phyloP scores from a whole-genome alignment of 2,888 invertebrate genomes.

The Sinelater perroti region DNA sequence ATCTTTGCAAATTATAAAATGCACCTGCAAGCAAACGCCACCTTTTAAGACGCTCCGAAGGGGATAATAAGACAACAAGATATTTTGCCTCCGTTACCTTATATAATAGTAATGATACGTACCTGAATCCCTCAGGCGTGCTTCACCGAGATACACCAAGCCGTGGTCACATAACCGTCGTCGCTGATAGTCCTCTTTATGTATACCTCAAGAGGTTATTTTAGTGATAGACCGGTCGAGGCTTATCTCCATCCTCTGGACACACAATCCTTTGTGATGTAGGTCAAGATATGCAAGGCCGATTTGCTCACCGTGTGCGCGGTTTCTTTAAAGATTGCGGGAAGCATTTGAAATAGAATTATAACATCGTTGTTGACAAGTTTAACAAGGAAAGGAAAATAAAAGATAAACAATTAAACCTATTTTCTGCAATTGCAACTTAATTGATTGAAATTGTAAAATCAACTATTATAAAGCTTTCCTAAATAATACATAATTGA shows the following conservation, averaged over 20 bases:
- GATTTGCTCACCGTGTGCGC: neutral
- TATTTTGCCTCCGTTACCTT: neutral
- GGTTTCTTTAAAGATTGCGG: neutral
- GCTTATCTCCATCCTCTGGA: conserved; percentile 7
- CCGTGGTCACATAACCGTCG: conserved; percentile 6
- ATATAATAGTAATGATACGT: conserved; percentile 4
- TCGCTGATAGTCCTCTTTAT: conserved; percentile 14
- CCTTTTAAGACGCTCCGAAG: neutral
- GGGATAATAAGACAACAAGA: conserved; percentile 3
- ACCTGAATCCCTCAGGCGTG: conserved; percentile 6
- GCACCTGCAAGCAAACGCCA: too few relatives aligned
- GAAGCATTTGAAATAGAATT: neutral
- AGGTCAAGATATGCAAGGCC: conserved; percentile 8
- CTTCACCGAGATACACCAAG: conserved; percentile 9
- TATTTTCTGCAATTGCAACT: too few relatives aligned
- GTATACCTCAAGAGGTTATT: conserved; percentile 13
- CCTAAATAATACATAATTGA: too few relatives aligned
- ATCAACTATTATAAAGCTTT: too few relatives aligned
- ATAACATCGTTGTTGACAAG: neutral
- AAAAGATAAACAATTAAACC: too few relatives aligned
- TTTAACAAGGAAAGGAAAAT: too few relatives aligned
- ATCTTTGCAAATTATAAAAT: too few relatives aligned
- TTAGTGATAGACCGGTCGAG: conserved; percentile 8
- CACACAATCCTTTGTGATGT: conserved; percentile 11
- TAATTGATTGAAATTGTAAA: too few relatives aligned